Percentiles rank a stretch among this genome's conserved stretches.
phyloP scores from a whole-genome alignment of 2,797 vertebrate species.

The Takifugu rubripes region DNA sequence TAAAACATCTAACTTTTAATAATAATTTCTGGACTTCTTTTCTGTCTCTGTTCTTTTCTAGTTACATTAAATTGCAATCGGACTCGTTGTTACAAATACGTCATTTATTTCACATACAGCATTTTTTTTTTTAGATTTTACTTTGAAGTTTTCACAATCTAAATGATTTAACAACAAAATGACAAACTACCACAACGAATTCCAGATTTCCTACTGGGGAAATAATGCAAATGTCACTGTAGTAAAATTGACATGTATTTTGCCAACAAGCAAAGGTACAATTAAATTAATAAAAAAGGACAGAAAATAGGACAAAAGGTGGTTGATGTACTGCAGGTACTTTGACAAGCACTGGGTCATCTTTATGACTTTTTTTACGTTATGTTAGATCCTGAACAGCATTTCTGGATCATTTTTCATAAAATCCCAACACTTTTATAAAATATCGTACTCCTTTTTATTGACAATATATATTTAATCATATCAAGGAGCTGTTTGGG shows the following conservation, averaged over 20 bases:
- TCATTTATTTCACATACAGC: conserved; percentile 84
- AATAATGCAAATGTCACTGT: conserved; percentile 73
- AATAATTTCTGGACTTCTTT: too few relatives aligned
- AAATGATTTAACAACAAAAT: conserved; percentile 86
- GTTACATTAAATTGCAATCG: conserved; percentile 25
- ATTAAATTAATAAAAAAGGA: conserved; percentile 71
- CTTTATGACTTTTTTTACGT: conserved; percentile 34
- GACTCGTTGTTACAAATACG: conserved; percentile 77
- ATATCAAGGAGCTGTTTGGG: conserved; percentile 64
- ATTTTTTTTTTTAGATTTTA: conserved; percentile 63
- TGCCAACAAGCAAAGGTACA: conserved; percentile 67
- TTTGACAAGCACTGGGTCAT: conserved; percentile 45
- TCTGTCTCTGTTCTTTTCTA: not conserved
- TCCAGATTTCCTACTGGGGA: conserved; percentile 72
- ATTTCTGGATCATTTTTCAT: conserved; percentile 56
- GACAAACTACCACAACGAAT: conserved; percentile 85
- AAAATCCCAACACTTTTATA: conserved; percentile 64
- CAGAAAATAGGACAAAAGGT: conserved; percentile 67
- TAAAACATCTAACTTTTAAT: not conserved
- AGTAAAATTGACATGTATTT: conserved; percentile 71
- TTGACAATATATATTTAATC: conserved; percentile 67
- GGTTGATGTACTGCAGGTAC: conserved; percentile 51
- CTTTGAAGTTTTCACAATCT: conserved; percentile 80
- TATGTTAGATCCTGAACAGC: conserved; percentile 54
- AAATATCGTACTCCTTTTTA: conserved; percentile 57